A percentile compares a stretch with the other conserved stretches of the same genome.
Conservation (phyloP, 2,113 vertebrate species). For the Motacilla tschutschensis region DNA sequence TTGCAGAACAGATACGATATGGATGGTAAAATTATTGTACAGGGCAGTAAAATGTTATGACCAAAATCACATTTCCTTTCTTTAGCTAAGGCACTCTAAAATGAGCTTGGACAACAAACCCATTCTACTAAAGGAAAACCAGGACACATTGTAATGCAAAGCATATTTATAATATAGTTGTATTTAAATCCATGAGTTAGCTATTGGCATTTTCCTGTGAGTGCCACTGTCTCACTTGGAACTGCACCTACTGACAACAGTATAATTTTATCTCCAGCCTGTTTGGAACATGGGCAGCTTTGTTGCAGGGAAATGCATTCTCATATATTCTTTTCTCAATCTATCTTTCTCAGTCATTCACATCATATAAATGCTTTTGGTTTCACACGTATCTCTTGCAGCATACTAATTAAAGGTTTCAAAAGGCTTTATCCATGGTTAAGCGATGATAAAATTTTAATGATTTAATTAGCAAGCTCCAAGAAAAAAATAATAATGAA, state of each 20-base stretch:
- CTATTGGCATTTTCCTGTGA: not conserved
- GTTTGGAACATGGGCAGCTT: not conserved
- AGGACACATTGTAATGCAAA: not conserved
- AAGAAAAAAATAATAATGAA: constrained; percentile 58
- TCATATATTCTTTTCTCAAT: not conserved
- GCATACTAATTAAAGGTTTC: constrained; percentile 75
- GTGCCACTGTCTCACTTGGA: not conserved
- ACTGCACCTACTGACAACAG: constrained; percentile 1
- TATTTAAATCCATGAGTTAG: not conserved
- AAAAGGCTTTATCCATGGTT: constrained; percentile 72
- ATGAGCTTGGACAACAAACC: not conserved
- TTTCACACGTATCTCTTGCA: constrained; percentile 33
- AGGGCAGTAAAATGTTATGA: not conserved
- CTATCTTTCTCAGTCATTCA: not conserved
- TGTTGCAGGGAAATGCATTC: not conserved
- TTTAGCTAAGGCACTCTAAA: not conserved
- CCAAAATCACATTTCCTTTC: not conserved
- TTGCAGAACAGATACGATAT: not conserved
- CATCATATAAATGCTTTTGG: constrained; percentile 20
- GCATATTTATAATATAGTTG: not conserved
- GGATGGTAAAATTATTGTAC: not conserved
- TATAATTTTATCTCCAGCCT: not conserved
- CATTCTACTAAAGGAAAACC: not conserved
- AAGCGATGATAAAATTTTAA: constrained; percentile 80
- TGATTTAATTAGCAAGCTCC: constrained; percentile 77